A percentile compares a stretch with the other conserved stretches of the same genome.
phyloP scores from a whole-genome alignment of 2,888 invertebrate genomes.

The Lasioglossum calceatum region DNA sequence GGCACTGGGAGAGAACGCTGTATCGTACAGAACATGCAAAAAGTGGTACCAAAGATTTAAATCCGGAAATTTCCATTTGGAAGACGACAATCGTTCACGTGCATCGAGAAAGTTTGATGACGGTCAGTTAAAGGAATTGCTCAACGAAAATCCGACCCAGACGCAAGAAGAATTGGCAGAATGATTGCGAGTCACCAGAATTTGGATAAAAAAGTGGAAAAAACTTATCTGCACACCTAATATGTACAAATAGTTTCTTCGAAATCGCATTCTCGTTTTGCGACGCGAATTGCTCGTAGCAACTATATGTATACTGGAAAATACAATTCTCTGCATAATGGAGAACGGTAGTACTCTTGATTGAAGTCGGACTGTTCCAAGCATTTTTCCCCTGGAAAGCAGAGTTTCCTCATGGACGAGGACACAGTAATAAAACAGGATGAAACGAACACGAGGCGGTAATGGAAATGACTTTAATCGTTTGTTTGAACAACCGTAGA shows the following conservation, averaged over 20 bases:
- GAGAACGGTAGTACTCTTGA: neutral
- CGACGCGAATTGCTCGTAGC: too few species aligned
- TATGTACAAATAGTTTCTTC: neutral
- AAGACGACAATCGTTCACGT: too few species aligned
- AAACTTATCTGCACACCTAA: neutral
- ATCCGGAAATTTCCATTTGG: too few species aligned
- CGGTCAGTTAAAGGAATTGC: too few species aligned
- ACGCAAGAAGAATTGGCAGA: too few species aligned
- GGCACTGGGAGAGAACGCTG: too few species aligned
- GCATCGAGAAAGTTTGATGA: too few species aligned
- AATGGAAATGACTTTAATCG: slow-evolving; percentile 4
- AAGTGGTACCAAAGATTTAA: too few species aligned
- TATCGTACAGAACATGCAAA: too few species aligned
- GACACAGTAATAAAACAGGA: neutral
- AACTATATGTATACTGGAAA: neutral
- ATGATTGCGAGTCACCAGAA: too few species aligned
- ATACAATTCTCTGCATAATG: neutral
- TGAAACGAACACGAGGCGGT: neutral
- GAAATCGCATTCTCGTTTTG: neutral
- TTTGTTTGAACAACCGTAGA: neutral
- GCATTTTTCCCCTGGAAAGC: neutral
- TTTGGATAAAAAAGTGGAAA: too few species aligned
- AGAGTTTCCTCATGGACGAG: neutral
- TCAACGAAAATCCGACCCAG: too few species aligned
- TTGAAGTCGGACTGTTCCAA: neutral